Base-by-base conservation (phyloP, 2,888 invertebrate species). In the Drosophila conformis region DNA sequence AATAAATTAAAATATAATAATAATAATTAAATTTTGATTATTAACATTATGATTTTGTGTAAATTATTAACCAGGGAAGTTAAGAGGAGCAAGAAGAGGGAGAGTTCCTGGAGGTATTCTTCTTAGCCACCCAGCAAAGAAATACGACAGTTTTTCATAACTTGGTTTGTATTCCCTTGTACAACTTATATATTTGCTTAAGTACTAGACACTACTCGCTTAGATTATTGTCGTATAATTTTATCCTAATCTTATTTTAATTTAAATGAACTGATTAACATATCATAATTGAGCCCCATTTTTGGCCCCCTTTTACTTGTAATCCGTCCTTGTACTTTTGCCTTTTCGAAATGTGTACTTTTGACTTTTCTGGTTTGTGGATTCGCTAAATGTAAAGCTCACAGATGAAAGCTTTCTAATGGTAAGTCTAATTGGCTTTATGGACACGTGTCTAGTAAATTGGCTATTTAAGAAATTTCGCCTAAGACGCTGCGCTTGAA, bases 391-490 rank as follows among this genome's bases (percentile, higher is more conserved):
- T 5, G 13, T 18, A 57, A 82, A 89, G 79, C 76, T 89, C 29
- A 18, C 6, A 8, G 0, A 1, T 10, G 5, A 2, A 57, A 80
- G 84, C 89, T 89, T 40, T 56, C 35, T 63, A 48, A 46, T 31
- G 52, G 59, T 42, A 73, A 54, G 71, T 77, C 69, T 81, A 79
- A 89, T 83, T 89, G 74, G 87, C 79, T 58, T 65, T 57, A 52
- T 61, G 68, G 72, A 74, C 89, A 89, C 89, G 88, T 89, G 89
- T 87, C 69, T 63, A 68, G 53, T 49, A 65, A 77, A 77, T 57
- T 60, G 59, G 73, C 67, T 69, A 66, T 62, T 58, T 36, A 49
- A 63, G 70, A 75, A 77, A 75, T 53, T 46, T 52, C 25, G 65
- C 64, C 63, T 66, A 64, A 83, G 84, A 58, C 62, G 59, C 51